A percentile compares a stretch with the other conserved stretches of the same genome.
Conservation (phyloP, 2,888 invertebrate species). For the Allacma fusca region DNA sequence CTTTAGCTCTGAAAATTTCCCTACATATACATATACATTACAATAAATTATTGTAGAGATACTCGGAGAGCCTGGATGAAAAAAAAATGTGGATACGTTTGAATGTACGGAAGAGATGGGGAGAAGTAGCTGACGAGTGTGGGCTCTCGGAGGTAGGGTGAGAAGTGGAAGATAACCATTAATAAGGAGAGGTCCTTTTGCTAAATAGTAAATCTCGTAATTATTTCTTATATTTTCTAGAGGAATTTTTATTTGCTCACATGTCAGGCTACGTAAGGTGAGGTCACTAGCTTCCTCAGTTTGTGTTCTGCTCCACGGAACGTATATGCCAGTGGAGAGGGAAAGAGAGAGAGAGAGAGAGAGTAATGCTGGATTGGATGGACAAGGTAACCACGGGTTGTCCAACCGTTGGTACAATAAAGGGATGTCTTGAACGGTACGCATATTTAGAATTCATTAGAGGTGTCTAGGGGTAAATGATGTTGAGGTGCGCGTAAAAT, state of each 20-base stretch:
- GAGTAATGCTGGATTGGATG: conserved; percentile 26
- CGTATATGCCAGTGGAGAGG: neutral
- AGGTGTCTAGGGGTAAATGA: conserved; percentile 58
- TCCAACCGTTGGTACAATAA: conserved; percentile 41
- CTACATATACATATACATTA: too few relatives aligned
- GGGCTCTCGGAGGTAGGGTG: neutral
- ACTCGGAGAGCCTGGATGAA: too few relatives aligned
- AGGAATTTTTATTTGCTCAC: conserved; percentile 43
- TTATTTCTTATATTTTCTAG: conserved; percentile 31
- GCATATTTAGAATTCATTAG: conserved; percentile 59
- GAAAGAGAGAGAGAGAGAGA: conserved; percentile 14
- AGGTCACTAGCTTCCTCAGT: conserved; percentile 28
- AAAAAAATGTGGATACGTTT: neutral
- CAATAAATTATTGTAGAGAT: too few relatives aligned
- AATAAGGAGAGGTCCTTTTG: neutral
- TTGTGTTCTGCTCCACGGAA: neutral
- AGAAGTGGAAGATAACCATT: conserved; percentile 20
- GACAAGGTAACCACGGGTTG: conserved; percentile 42
- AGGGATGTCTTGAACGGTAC: conserved; percentile 41
- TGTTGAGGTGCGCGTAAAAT: conserved; percentile 56
- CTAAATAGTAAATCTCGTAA: conserved; percentile 27
- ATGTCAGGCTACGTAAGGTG: conserved; percentile 30
- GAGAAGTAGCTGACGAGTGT: neutral
- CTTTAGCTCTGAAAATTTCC: too few relatives aligned
- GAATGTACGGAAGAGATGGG: neutral